Evolutionary conservation across 2,113 vertebrate genomes (phyloP), one percentile per base, ranked within the genome.

Genomic region (Hippocampus comes): DNA sequence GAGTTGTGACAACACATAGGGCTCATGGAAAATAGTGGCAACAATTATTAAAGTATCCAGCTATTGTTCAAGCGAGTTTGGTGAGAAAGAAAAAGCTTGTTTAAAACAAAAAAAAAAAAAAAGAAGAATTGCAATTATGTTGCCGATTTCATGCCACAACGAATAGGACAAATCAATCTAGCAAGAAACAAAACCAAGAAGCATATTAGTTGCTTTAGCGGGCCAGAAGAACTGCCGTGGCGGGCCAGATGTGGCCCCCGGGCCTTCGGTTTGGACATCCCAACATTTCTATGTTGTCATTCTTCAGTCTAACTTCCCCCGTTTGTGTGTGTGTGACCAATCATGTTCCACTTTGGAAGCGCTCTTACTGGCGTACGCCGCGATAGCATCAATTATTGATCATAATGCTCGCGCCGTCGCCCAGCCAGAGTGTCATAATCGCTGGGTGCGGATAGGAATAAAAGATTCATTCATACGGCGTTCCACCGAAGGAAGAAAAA

Each of bases 311-410:
- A 27, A 14, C 23, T 59, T 53, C 70, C 67, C 66, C 67, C 11
- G 23, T 11, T 64, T 55, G 55, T 68, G 20, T 76, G n/a, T 74
- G 27, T 59, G 27, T 30, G 59, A 34, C 59, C 59, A 30, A 61
- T 61, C 59, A 61, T 9, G 15, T 61, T 66, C n/a, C n/a, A 25
- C 42, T 46, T 70, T 67, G 41, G 60, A 76, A 60, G 65, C 67
- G 64, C 76, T 71, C 71, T 51, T 73, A 21, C 0, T 68, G 65
- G 63, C 61, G 71, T 71, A 82, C 69, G 53, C 79, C 64, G 71
- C 23, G 70, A 80, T 71, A 41, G 34, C 74, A 83, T 89, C 68
- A 83, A 83, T 81, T 78, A 88, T 82, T 88, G 84, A 89, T 76
- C 80, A 61, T 68, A 78, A 80, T 75, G 73, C 82, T 75, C 11